A percentile compares a stretch with the other conserved stretches of the same genome.
phyloP scores from a whole-genome alignment of 2,888 invertebrate genomes.

The Scrobipalpa costella region DNA sequence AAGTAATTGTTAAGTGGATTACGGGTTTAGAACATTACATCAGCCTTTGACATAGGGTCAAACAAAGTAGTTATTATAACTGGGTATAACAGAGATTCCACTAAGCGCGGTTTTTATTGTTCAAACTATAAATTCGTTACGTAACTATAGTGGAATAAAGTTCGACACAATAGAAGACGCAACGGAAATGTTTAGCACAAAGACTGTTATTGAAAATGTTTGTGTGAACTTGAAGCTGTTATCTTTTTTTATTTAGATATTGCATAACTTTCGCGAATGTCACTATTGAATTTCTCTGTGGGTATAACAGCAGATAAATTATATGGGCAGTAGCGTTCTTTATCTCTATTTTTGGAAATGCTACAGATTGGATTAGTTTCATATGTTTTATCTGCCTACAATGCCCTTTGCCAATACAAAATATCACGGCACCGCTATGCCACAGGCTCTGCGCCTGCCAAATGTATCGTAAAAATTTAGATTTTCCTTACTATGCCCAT shows the following conservation, averaged over 20 bases:
- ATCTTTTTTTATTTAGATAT: background rate
- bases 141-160: constrained; percentile 1
- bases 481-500: too few species aligned
- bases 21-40: constrained; percentile 40
- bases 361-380: too few species aligned
- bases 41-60: constrained; percentile 41
- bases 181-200: background rate
- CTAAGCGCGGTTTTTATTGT: constrained; percentile 4
- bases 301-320: too few species aligned
- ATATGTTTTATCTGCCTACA: too few species aligned
- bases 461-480: too few species aligned
- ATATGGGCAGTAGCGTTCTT: too few species aligned
- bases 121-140: background rate
- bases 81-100: background rate
- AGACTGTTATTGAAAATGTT: background rate
- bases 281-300: background rate
- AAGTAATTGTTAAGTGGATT: constrained; percentile 44
- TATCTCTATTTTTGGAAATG: too few species aligned
- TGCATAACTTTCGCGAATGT: background rate
- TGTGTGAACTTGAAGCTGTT: constrained; percentile 5
- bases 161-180: constrained; percentile 10
- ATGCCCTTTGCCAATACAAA: too few species aligned
- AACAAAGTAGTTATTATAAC: constrained; percentile 23
- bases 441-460: too few species aligned
- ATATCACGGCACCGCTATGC: too few species aligned